Evolutionary conservation across 2,888 invertebrate genomes (phyloP), one percentile per base, ranked within the genome.

Genomic region (Alentia gelatinosa): DNA sequence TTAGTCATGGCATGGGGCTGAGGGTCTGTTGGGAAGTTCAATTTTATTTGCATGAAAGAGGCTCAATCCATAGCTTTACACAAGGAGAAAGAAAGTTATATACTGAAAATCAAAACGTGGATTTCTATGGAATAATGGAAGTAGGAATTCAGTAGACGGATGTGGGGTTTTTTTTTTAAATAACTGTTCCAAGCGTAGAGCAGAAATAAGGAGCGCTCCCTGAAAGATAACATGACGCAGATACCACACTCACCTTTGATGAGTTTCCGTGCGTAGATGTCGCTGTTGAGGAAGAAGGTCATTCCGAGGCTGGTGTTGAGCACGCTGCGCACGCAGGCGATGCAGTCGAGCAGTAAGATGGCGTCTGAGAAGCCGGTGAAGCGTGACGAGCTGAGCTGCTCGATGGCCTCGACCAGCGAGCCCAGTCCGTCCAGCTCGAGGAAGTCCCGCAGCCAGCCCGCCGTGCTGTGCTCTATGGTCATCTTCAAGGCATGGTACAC

Each of bases 381-480:
- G 0, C 93, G 93, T 23, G 33, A 4, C 26, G 68, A 47, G 5
- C 94, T 94, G 93, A 96, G 94, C 90, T 95, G 94, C 74, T 95
- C 95, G 92, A 96, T 94, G 30, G 96, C 95, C 92, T 96, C 96
- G 92, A 96, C 94, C 91, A 96, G 93, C 47, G 96, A 95, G 47
- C 96, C 96, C 63, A 96, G 94, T 0, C 96, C 96, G 92, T 96
- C 96, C 90, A 95, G 94, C 50, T 95, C 94, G 90, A 96, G 93
- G 92, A 96, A 96, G 90, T 96, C 96, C 92, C 95, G 93, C 92
- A 96, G 94, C 96, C 96, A 96, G 90, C 94, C 94, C 83, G 95
- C 94, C 42, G 92, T 92, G 91, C 94, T 94, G 83, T 92, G 93
- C 56, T 95, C 95, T 39, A 95, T 92, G 56, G 94, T 94, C 47